Evolutionary conservation across 2,797 vertebrate species (phyloP), one percentile per base, ranked within the genome.

Genomic region (Psittacula derbiana): DNA sequence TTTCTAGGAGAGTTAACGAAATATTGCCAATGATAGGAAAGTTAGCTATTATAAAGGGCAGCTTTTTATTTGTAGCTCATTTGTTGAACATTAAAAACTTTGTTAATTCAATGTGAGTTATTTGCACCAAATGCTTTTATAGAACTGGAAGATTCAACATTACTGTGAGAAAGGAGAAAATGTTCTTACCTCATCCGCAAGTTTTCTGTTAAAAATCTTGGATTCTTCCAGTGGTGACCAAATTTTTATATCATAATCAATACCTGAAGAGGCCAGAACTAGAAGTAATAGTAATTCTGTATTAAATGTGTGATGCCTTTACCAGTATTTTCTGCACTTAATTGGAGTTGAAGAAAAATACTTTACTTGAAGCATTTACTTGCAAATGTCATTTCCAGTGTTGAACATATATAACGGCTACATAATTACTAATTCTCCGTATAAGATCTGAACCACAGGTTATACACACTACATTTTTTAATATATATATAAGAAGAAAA

Each of bases 211-310:
- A 97, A 99, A 99, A 88, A 99, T 99, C 41, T 98, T 97, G 10
- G 98, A 98, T 94, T 98, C 98, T 96, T 99, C 99, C 89, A 99
- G 96, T 4, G 99, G 99, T 0, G 99, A 99, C 99, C 99, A 99
- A 83, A 99, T 99, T 98, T 99, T 99, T 97, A 99, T 99, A 92
- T 99, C 99, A 69, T 99, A 99, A 98, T 99, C 99, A 92, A 99
- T 99, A 94, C 99, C 99, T 69, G 99, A 99, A 83, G 99, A 99
- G 55, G 99, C 99, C 93, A 99, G 98, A 98, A 99, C 99, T 99
- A 96, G 88, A 97, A 98, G 41, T 5, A 90, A 76, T 2, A 93
- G 33, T 6, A 81, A 58, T 50, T 89, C 18, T 38, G 66, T 90
- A 69, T 75, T 65, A 88, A 72, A 69, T 36, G 12, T 16, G 9